Evolutionary conservation across 2,113 vertebrate species (phyloP).

Genomic region (Equus przewalskii): DNA sequence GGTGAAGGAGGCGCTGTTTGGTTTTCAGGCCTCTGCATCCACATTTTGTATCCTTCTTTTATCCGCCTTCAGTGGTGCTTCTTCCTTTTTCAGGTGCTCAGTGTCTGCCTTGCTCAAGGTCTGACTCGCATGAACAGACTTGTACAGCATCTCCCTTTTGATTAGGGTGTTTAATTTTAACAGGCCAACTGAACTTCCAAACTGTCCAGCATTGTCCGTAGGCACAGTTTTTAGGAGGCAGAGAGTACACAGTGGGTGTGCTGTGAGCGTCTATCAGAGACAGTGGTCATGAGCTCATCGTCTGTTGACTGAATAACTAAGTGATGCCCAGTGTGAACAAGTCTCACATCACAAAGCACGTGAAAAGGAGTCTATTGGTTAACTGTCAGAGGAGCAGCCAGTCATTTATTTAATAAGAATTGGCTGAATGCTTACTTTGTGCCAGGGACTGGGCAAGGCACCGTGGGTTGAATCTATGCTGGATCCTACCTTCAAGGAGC

Average conservation of each 20-base stretch:
- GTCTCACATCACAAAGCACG: not conserved
- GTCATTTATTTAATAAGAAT: not conserved
- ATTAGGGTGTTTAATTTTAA: not conserved
- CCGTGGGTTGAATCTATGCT: not conserved
- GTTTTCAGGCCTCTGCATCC: not conserved
- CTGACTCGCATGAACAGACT: not conserved
- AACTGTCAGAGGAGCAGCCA: not conserved
- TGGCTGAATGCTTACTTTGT: not conserved
- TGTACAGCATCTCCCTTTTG: not conserved
- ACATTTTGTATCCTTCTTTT: not conserved
- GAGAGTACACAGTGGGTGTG: not conserved
- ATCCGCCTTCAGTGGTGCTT: not conserved
- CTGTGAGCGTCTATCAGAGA: not conserved
- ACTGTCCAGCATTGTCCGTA: not conserved
- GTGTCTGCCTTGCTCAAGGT: not conserved
- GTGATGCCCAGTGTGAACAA: not conserved
- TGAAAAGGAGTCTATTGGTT: not conserved
- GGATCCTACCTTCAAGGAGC: not conserved
- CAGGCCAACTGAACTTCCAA: not conserved
- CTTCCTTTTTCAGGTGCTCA: not conserved
- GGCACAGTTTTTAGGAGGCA: not conserved
- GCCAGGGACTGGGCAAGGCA: not conserved
- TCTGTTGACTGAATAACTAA: not conserved
- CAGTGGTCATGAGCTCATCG: not conserved
- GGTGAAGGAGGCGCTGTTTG: not conserved